Conservation (phyloP, 2,797 vertebrate species). For the Leptatherina wallacei region DNA sequence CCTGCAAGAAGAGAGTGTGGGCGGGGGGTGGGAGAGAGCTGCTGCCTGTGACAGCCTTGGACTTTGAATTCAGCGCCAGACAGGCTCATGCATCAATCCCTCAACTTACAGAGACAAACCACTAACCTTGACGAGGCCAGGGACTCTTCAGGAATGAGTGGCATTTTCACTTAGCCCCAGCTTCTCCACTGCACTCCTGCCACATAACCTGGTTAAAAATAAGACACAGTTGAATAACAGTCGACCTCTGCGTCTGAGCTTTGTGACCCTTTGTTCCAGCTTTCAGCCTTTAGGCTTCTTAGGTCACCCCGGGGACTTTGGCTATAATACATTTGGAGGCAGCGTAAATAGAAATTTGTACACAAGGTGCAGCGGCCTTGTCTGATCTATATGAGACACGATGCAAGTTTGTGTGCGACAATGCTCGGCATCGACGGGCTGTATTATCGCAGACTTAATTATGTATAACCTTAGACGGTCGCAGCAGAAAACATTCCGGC, state of each 20-base stretch:
- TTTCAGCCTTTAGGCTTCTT: constrained; percentile 60
- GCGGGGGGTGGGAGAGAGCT: constrained; percentile 20
- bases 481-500: constrained; percentile 12
- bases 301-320: constrained; percentile 35
- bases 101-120: constrained; percentile 85
- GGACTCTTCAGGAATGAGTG: constrained; percentile 84
- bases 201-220: constrained; percentile 80
- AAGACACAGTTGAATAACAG: constrained; percentile 75
- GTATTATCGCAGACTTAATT: constrained; percentile 45
- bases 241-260: constrained; percentile 58
- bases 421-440: constrained; percentile 16
- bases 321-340: constrained; percentile 20
- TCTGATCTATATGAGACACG: constrained; percentile 17
- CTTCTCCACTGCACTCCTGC: constrained; percentile 63
- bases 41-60: constrained; percentile 82
- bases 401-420: constrained; percentile 1
- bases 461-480: constrained; percentile 10
- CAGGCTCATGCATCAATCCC: constrained; percentile 88
- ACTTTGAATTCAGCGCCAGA: constrained; percentile 86
- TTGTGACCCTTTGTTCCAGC: constrained; percentile 59
- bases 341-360: constrained; percentile 42
- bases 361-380: constrained; percentile 18
- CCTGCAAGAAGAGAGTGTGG: constrained; percentile 68
- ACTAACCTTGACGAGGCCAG: constrained; percentile 83
- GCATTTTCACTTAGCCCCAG: constrained; percentile 82